Evolutionary conservation across 2,888 invertebrate genomes (phyloP), one percentile per base, ranked within the genome.

Genomic region (Nomada hirtipes): DNA sequence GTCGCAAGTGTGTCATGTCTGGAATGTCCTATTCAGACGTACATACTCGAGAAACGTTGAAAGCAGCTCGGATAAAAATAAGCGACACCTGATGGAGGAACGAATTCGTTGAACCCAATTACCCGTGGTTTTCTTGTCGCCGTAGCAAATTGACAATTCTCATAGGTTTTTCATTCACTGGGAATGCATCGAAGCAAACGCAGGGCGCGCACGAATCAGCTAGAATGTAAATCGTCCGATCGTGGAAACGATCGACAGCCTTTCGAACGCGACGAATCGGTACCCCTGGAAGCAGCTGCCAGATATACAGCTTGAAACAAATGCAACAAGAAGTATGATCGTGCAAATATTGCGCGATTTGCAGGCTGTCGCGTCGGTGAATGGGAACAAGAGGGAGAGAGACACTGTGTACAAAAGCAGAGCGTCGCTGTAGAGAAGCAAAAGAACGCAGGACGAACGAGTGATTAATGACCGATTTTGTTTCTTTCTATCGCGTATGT

Each of bases 381-480:
- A 26, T 9, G 26, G 23, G 10, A 47, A 57, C 11, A 15, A 70
- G 52, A 29, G 23, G 7, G 1, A 11, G 53, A 10, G 15, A 20
- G 3, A 10, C 18, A 0, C 42, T 15, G 68, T 15, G 50, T n/a
- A 36, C 42, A 52, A 74, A 69, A 69, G 59, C 63, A 20, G 69
- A 61, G 61, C 15, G 20, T 55, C 55, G 42, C 42, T 57, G 15
- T 7, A 52, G 68, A 53, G 52, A 60, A 63, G 68, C 67, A 68
- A 77, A 82, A 65, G 73, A 75, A 50, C 23, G 63, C 23, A 20
- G 74, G 57, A 76, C 80, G 79, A 83, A 78, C 60, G 77, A 47
- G 61, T 88, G 88, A 88, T 88, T 88, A 88, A 88, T 85, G 80
- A 59, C 61, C 53, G 77, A 88, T 85, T 80, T 88, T 47, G 68